Base-by-base conservation (phyloP, 1,140 invertebrate genomes). In the Cotesia glomerata region DNA sequence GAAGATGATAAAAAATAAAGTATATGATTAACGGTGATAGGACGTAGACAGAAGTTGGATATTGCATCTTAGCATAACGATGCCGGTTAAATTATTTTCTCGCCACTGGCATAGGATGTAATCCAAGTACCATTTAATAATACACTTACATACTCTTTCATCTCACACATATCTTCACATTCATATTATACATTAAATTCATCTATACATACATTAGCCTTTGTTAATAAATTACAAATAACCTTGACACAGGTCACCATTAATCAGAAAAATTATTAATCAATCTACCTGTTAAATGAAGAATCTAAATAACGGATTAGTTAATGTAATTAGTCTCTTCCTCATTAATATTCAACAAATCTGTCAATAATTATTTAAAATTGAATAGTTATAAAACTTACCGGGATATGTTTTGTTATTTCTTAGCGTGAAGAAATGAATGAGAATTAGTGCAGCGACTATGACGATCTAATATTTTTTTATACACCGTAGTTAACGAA, bases 401-500 rank as follows among this genome's bases (percentile, higher is more conserved):
- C 72, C 66, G 39, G 39, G 11, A 39, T 39, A 39, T 9, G 1
- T 9, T 45, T 45, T 45, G 39, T 45, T 9, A 45, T 26, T 26
- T 26, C 26, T 26, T 26, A 14, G 34, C 11, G 34, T 59, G 54
- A n/a, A 63, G 39, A 59, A 63, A 13, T 13, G 51, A 56, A 65
- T 67, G 49, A 59, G 11, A 39, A 26, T 67, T 56, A 66, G 61
- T 32, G 66, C 74, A 72, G 68, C 49, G 52, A 59, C 71, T 70
- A 75, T 68, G 67, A 69, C 63, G 71, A 75, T 76, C 75, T 77
- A 66, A 77, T 74, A 77, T 70, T 80, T 80, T 81, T 83, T 81
- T 78, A 79, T 79, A 79, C 79, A 78, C 76, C 72, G 74, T 77
- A 75, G 76, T 81, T 78, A 83, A 79, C 78, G 80, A 77, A 78